phyloP scores from a whole-genome alignment of 2,888 invertebrate species.

The Polietes domitor region DNA sequence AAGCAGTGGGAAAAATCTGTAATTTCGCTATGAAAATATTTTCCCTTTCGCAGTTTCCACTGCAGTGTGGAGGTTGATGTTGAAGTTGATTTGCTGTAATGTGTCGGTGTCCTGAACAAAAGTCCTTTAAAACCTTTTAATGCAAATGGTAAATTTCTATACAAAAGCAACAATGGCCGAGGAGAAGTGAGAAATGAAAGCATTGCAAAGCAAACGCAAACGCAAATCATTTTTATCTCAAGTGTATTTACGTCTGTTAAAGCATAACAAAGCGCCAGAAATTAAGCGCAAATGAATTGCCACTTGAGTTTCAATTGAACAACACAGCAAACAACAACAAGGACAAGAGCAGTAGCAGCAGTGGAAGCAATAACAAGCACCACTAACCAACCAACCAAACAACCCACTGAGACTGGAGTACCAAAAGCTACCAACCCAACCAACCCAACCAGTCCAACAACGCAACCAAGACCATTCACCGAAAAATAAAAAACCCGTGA shows the following conservation, averaged over 20 bases:
- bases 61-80: not conserved
- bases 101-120: not conserved
- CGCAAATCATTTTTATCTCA: conserved; percentile 49
- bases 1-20: too few species aligned
- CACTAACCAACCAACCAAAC: too few species aligned
- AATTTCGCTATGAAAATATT: not conserved
- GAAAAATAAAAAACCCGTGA: not conserved
- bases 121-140: conserved; percentile 1
- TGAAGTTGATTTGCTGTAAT: not conserved
- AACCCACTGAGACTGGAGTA: too few species aligned
- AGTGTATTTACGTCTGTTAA: conserved; percentile 59
- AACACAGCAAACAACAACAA: conserved; percentile 9
- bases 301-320: conserved; percentile 63
- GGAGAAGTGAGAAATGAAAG: not conserved
- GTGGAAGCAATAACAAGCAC: conserved; percentile 31
- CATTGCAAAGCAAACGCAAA: conserved; percentile 2
- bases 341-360: conserved; percentile 3
- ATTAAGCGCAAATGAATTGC: conserved; percentile 65
- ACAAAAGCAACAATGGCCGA: not conserved
- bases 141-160: not conserved
- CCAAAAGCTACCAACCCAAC: not conserved
- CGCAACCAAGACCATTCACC: not conserved
- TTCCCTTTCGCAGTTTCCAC: not conserved
- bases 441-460: conserved; percentile 17
- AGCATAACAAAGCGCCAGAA: conserved; percentile 63